These are phyloP conservation scores for Axinella damicornis DNA, from an alignment of 37 sponge, comb jelly and placozoan genomes.

Conservation along the genomic window DNA sequence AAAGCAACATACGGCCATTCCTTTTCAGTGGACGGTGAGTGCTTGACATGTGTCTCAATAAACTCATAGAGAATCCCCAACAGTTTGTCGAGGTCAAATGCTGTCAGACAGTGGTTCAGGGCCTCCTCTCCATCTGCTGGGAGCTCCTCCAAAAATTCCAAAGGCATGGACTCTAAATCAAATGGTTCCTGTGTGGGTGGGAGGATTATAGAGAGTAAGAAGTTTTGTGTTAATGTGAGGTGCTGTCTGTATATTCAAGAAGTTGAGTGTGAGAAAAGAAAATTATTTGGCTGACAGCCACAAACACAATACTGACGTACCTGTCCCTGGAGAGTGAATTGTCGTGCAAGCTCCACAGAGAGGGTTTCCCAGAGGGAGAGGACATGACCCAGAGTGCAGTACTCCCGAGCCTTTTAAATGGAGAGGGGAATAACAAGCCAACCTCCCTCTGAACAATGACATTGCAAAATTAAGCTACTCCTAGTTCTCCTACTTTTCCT, in stretches of 20 bases:
- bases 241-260: too few relatives aligned
- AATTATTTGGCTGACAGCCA: too few relatives aligned
- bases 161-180: constrained; percentile 32
- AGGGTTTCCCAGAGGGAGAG: constrained; percentile 77
- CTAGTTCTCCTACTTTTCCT: too few relatives aligned
- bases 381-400: constrained; percentile 55
- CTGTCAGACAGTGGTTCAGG: constrained; percentile 22
- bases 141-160: constrained; percentile 7
- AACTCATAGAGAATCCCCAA: constrained; percentile 62
- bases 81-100: constrained; percentile 40
- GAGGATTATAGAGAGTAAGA: too few relatives aligned
- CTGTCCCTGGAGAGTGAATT: constrained; percentile 40
- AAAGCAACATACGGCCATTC: constrained; percentile 44
- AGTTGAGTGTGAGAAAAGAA: too few relatives aligned
- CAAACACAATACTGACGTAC: not conserved
- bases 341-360: constrained; percentile 52
- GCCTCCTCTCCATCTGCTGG: not conserved
- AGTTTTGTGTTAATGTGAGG: too few relatives aligned
- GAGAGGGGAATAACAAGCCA: too few relatives aligned
- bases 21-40: constrained; percentile 4
- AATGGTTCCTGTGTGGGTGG: constrained; percentile 61
- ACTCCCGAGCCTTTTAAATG: constrained; percentile 17
- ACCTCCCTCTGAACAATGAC: too few relatives aligned
- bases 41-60: constrained; percentile 44
- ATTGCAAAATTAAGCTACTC: too few relatives aligned